Evolutionary conservation across 2,113 vertebrate genomes (phyloP).

Genomic region (Jaculus jaculus): DNA sequence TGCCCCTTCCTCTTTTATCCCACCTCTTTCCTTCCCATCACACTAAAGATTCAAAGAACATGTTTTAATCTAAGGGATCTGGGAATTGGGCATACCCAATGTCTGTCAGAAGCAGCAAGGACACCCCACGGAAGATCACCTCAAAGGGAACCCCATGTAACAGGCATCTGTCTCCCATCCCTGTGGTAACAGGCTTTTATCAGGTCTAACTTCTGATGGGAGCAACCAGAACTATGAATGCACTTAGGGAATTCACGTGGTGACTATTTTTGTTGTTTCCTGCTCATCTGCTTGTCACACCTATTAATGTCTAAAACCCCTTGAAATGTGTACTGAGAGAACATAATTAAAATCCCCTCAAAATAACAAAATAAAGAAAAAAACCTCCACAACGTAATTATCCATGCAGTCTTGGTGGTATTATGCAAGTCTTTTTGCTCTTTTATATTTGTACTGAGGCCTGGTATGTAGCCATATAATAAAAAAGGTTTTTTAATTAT

Average conservation of each 20-base stretch:
- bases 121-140: background rate
- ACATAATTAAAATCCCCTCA: background rate
- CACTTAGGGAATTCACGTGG: constrained; percentile 19
- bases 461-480: background rate
- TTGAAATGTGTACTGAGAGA: background rate
- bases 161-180: constrained; percentile 49
- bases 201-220: constrained; percentile 57
- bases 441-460: constrained; percentile 9
- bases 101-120: background rate
- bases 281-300: background rate
- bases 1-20: background rate
- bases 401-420: background rate
- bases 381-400: background rate
- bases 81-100: background rate
- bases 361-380: background rate
- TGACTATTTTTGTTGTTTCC: background rate
- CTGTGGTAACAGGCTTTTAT: constrained; percentile 35
- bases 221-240: background rate
- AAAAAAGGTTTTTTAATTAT: background rate
- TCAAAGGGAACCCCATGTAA: background rate
- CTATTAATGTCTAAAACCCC: constrained; percentile 43
- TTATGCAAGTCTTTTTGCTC: background rate
- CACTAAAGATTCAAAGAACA: background rate
- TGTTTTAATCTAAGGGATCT: background rate
- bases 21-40: background rate